Percentiles rank a stretch among this genome's conserved stretches.
These are phyloP conservation scores for Aphodius sticticus DNA, from an alignment of 2,888 invertebrate species.

Conservation along the genomic window DNA sequence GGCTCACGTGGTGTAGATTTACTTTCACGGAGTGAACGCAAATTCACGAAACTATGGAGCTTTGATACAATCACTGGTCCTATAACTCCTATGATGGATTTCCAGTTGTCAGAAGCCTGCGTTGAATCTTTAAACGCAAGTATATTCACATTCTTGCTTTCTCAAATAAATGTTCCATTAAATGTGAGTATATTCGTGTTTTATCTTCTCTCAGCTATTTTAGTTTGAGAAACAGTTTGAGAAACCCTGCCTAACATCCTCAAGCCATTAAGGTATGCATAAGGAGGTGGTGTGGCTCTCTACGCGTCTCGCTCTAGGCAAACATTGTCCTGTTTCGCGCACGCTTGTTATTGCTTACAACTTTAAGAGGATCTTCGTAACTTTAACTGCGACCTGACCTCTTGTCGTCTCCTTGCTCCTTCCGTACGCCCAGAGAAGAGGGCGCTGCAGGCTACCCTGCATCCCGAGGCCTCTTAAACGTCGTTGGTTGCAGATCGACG, in stretches of 20 bases:
- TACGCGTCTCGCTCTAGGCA: not conserved
- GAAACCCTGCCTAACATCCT: not conserved
- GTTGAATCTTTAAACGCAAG: no score
- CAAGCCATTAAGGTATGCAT: not conserved
- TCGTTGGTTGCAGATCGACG: not conserved
- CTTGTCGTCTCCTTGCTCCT: not conserved
- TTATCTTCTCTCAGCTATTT: no score
- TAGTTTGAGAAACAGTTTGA: not conserved
- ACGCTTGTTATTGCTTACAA: not conserved
- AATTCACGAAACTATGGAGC: no score
- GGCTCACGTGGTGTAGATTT: no score
- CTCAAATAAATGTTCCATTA: no score
- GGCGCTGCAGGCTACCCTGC: not conserved
- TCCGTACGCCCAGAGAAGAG: not conserved
- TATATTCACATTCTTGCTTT: no score
- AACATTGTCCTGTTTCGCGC: not conserved
- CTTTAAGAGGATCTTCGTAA: conserved; percentile 4
- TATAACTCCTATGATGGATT: no score
- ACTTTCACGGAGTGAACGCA: no score
- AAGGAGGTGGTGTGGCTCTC: not conserved
- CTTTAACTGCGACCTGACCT: conserved; percentile 4
- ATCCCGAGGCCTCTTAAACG: not conserved
- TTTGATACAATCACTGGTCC: no score
- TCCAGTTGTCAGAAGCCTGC: no score
- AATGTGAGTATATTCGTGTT: no score